phyloP scores from a whole-genome alignment of 2,113 vertebrate species.

The Calonectris borealis region DNA sequence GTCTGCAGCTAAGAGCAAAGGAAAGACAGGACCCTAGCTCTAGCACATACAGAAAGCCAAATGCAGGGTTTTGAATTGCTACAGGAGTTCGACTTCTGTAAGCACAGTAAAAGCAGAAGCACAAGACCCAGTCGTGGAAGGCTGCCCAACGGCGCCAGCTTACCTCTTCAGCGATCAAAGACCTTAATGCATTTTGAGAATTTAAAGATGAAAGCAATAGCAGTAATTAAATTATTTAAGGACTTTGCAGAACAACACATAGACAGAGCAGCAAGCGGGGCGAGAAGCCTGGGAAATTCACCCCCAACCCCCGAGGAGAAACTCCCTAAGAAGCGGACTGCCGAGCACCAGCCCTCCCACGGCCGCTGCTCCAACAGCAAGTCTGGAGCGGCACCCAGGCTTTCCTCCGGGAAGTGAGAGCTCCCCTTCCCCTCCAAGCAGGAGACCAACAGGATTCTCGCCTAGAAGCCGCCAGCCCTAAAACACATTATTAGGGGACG shows the following conservation, averaged over 20 bases:
- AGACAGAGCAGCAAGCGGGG: background rate
- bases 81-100: background rate
- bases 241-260: background rate
- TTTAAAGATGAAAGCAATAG: background rate
- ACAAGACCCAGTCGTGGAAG: background rate
- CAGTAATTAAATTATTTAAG: background rate
- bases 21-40: background rate
- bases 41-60: background rate
- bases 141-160: background rate
- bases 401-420: background rate
- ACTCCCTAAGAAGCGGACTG: background rate
- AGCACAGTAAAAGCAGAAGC: conserved; percentile 13
- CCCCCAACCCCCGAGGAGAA: background rate
- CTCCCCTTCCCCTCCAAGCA: background rate
- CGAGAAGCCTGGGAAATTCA: background rate
- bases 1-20: background rate
- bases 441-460: background rate
- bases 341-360: rapidly evolving
- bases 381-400: background rate
- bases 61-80: background rate
- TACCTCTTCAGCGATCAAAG: background rate
- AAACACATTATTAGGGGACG: rapidly evolving
- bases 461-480: background rate
- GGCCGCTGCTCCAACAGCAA: rapidly evolving
- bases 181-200: background rate